Conservation (phyloP, 2,113 vertebrate genomes). For the Dascyllus trimaculatus region DNA sequence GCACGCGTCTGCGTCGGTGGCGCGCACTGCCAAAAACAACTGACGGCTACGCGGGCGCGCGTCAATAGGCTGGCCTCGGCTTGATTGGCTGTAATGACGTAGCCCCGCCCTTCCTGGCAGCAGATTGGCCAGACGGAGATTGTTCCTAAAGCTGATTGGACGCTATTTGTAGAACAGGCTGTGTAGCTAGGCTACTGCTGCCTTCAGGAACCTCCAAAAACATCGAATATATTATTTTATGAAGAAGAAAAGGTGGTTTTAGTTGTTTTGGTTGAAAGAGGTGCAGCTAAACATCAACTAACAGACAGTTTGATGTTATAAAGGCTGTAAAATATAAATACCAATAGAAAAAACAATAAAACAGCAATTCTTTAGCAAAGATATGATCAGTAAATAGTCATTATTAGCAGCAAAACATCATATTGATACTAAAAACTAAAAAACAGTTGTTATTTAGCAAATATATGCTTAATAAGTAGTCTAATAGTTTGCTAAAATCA, state of each 20-base stretch:
- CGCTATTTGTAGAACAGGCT: slow-evolving; percentile 67
- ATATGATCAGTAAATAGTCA: no score
- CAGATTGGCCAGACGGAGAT: slow-evolving; percentile 46
- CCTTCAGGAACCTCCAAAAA: slow-evolving; percentile 26
- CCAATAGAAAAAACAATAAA: no score
- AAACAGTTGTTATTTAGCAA: no score
- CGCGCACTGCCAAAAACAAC: slow-evolving; percentile 79
- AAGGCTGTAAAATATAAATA: no score
- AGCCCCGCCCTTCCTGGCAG: slow-evolving; percentile 13
- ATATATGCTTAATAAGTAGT: no score
- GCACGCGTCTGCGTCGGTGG: slow-evolving; percentile 65
- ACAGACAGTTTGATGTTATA: no score
- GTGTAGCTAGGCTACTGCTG: slow-evolving; percentile 73
- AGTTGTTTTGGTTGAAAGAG: slow-evolving; percentile 1
- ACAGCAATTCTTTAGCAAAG: no score
- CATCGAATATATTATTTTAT: not conserved
- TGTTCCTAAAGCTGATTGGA: slow-evolving; percentile 66
- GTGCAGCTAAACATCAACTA: fast-evolving
- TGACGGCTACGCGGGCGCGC: slow-evolving; percentile 54
- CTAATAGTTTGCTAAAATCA: no score
- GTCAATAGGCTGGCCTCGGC: not conserved
- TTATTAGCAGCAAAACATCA: no score
- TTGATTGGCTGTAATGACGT: slow-evolving; percentile 62
- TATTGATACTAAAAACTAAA: no score
- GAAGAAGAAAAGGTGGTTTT: not conserved